Evolutionary conservation across 92 coral and sea anemone genomes (phyloP), one percentile per base, ranked within the genome.

Genomic region (Zoanthus sociatus): DNA sequence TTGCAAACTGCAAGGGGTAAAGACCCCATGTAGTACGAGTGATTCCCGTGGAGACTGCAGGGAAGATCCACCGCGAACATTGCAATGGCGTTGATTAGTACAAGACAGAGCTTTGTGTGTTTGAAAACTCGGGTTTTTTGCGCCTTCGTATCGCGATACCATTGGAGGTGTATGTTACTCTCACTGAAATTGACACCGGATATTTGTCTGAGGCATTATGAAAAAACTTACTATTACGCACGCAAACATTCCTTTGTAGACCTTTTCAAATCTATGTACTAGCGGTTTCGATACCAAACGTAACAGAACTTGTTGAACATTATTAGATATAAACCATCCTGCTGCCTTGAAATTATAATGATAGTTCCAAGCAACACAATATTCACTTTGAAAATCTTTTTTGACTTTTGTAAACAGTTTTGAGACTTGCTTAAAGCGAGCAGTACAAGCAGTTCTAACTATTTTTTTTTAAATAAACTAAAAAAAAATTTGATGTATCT

Each of bases 101-200:
- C 60, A 64, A 64, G 58, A 37, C 85, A 47, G 73, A 3, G 58
- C 53, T 44, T 11, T 32, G 67, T 31, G 60, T 68, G 42, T 15
- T 20, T 9, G 51, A 31, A 48, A 20, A 47, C 5, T 1, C 61
- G 46, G 21, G 60, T 46, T 45, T 46, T 46, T 13, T 48, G 11
- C 26, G 58, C n/a, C 61, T 63, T 48, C 47, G 70, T 81, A 81
- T 81, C 74, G 74, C 70, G 32, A 15, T 42, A n/a, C 45, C 66
- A 13, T 15, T 54, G 20, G 60, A 32, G 73, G 85, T 81, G 73
- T 81, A 48, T 71, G 74, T 81, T 81, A 81, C 85, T 64, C 74
- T 5, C 85, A 66, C 21, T n/a, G 85, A 81, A 67, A 81, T 18
- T 32, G 85, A 81, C 10, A 81, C 85, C 85, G 85, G 85, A 81